Base-by-base conservation (phyloP, 2,797 vertebrate genomes). In the Sebastes melanostomus region DNA sequence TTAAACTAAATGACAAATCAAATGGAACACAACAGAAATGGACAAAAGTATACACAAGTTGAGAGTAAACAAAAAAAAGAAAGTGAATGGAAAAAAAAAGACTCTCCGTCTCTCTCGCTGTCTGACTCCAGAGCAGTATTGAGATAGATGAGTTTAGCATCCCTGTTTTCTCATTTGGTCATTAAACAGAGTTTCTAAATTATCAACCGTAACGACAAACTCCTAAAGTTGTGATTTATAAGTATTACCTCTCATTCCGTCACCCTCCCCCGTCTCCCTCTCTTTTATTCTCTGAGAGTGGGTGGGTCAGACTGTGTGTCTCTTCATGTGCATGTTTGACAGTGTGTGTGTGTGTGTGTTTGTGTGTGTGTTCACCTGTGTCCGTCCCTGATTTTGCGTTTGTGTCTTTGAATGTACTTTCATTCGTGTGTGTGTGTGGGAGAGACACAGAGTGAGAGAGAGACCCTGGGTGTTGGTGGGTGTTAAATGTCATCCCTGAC, bases 401-500 rank as follows among this genome's bases (percentile, higher is more conserved):
- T 20, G 52, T 25, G 9, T 56, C 4, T 56, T 34, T 69, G 14
- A 55, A 18, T 70, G 67, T 56, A 32, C 66, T 22, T 54, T 32
- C 20, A 54, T 12, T 36, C 1, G 14, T 58, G 67, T 58, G 65
- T 38, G 67, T 58, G 9, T 10, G 22, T 54, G 22, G 38, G 71
- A 61, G 77, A 58, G 54, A 79, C 50, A 71, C 63, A 32, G 32
- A 24, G 70, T 58, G 68, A n/a, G 50, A 73, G 56, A 82, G 63
- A 54, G 73, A 87, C 55, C 60, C 63, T 52, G 52, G 75, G 77
- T 85, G 73, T 79, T 6, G 10, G 61, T 75, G 60, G 65, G 46
- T 80, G 81, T 80, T 86, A 87, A 91, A 92, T 92, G 92, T 92
- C 91, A 94, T 80, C 81, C 14, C 66, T 90, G 90, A 90, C 89